phyloP scores from a whole-genome alignment of 2,797 vertebrate species.

The Anguilla megastoma region DNA sequence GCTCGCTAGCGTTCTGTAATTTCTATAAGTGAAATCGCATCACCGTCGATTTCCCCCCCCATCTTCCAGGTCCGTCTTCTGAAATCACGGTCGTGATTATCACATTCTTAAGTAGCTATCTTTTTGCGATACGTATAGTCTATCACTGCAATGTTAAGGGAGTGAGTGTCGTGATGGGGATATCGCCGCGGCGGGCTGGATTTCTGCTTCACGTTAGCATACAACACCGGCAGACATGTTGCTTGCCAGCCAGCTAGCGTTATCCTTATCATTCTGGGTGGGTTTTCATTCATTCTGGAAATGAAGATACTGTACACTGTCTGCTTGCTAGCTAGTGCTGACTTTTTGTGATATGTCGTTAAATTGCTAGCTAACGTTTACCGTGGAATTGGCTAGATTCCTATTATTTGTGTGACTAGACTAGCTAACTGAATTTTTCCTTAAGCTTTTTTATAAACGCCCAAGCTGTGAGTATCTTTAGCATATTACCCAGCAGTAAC shows the following conservation, averaged over 20 bases:
- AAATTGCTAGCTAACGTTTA: background rate
- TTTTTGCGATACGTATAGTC: background rate
- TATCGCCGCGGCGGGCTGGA: background rate
- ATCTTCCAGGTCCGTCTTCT: background rate
- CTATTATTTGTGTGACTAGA: background rate
- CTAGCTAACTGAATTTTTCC: background rate
- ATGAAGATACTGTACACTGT: background rate
- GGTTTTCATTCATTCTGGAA: constrained; percentile 16
- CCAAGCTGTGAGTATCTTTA: background rate
- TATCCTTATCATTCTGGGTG: constrained; percentile 6
- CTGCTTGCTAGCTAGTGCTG: background rate
- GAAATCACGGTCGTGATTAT: background rate
- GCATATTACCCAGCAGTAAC: background rate
- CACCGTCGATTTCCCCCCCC: background rate
- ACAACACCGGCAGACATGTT: constrained; percentile 21
- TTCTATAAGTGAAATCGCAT: background rate
- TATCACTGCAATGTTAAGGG: constrained; percentile 22
- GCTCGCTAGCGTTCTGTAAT: background rate
- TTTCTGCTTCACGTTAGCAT: constrained; percentile 2
- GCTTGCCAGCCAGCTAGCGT: background rate
- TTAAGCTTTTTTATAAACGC: background rate
- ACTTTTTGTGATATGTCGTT: background rate
- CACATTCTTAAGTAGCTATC: background rate
- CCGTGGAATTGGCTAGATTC: background rate
- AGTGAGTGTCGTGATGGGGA: constrained; percentile 8